A percentile compares a stretch with the other conserved stretches of the same genome.
These are phyloP conservation scores for Callipepla californica DNA, from an alignment of 2,113 vertebrate genomes.

Conservation along the genomic window DNA sequence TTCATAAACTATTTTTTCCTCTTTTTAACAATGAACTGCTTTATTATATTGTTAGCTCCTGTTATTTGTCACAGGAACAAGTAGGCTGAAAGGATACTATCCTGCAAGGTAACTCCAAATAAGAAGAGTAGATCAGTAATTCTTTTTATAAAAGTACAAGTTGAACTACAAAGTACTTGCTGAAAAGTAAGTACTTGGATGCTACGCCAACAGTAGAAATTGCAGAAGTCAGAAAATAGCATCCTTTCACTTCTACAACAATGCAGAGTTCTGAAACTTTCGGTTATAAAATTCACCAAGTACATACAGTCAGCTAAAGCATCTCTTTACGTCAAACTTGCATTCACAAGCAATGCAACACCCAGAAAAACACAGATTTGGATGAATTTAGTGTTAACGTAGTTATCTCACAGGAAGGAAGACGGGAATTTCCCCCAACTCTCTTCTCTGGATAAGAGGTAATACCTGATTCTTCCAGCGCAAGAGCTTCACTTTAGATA, in stretches of 20 bases:
- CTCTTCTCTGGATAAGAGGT: neutral
- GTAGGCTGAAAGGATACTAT: neutral
- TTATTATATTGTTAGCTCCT: neutral
- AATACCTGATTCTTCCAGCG: neutral
- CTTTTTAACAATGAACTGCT: neutral
- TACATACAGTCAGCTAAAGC: conserved; percentile 7
- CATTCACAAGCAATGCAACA: conserved; percentile 42
- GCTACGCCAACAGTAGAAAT: neutral
- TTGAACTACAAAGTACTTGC: neutral
- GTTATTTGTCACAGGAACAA: neutral
- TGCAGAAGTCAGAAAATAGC: neutral
- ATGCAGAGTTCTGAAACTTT: neutral
- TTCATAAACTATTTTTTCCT: neutral
- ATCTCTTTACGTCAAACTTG: conserved; percentile 24
- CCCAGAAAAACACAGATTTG: conserved; percentile 15
- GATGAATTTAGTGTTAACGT: conserved; percentile 1
- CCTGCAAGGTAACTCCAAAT: neutral
- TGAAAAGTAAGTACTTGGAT: neutral
- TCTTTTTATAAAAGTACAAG: neutral
- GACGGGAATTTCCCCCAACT: conserved; percentile 39
- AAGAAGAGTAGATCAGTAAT: neutral
- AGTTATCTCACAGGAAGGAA: conserved; percentile 13
- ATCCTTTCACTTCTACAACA: neutral
- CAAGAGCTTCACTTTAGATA: conserved; percentile 30
- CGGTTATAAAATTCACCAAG: neutral